A percentile compares a stretch with the other conserved stretches of the same genome.
phyloP scores from a whole-genome alignment of 2,888 invertebrate species.

The Hypolimnas misippus region DNA sequence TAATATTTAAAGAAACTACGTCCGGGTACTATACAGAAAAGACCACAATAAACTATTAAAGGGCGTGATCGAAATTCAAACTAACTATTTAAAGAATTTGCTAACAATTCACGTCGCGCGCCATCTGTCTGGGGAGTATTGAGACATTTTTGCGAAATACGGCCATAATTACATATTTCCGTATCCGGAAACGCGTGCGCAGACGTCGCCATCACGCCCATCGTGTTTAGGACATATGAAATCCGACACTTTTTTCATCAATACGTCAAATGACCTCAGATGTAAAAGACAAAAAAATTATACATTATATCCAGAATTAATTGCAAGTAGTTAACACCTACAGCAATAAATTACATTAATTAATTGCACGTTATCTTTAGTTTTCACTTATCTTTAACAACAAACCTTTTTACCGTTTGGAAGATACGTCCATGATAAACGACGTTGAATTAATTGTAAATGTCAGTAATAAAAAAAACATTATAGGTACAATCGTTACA shows the following conservation, averaged over 20 bases:
- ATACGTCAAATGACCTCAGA: conserved; percentile 9
- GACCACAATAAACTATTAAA: conserved; percentile 42
- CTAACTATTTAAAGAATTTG: conserved; percentile 71
- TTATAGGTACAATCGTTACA: neutral
- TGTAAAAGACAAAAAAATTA: neutral
- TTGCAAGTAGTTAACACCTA: conserved; percentile 20
- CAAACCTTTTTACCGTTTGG: conserved; percentile 15
- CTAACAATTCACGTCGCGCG: conserved; percentile 66
- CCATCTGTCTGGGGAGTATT: conserved; percentile 76
- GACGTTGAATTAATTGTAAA: conserved; percentile 16
- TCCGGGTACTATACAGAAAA: neutral
- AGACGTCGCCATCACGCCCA: conserved; percentile 67
- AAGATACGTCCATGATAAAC: conserved; percentile 26
- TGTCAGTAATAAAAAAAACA: conserved; percentile 11
- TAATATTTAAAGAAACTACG: conserved; percentile 3
- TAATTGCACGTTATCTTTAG: conserved; percentile 16
- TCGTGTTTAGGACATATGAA: conserved; percentile 59
- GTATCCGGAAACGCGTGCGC: conserved; percentile 80
- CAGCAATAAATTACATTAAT: conserved; percentile 24
- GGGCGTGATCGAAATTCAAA: conserved; percentile 66
- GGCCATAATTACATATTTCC: conserved; percentile 78
- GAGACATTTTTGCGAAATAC: conserved; percentile 82
- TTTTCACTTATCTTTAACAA: conserved; percentile 21
- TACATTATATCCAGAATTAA: conserved; percentile 16
- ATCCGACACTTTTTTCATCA: conserved; percentile 57